A percentile compares a stretch with the other conserved stretches of the same genome.
Evolutionary conservation across 2,113 vertebrate genomes (phyloP).

Genomic region (Cyprichromis sp.): DNA sequence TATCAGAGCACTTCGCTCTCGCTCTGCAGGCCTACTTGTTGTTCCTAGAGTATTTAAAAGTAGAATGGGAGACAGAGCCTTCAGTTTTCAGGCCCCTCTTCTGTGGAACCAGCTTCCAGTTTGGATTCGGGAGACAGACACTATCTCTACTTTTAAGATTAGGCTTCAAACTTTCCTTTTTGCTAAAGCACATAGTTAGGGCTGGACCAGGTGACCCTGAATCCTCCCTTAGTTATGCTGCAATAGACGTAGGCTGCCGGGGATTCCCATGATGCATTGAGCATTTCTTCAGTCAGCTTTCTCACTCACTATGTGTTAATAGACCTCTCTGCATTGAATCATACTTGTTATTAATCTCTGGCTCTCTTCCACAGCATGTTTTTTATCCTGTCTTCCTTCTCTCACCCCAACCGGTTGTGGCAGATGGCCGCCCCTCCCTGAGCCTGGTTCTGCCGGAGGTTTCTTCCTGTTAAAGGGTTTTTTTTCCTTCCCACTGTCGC

Average conservation of each 20-base stretch:
- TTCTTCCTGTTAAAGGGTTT: not conserved
- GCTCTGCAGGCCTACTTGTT: fast-evolving
- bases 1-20: fast-evolving
- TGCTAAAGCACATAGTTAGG: not conserved
- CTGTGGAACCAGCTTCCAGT: not conserved
- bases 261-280: not conserved
- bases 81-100: not conserved
- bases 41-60: not conserved
- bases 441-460: not conserved
- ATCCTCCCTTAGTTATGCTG: not conserved
- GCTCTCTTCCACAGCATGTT: fast-evolving
- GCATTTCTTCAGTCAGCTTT: not conserved
- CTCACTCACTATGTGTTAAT: not conserved
- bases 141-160: not conserved
- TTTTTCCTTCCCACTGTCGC: not conserved
- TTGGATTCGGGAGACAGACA: fast-evolving
- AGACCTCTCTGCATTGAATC: not conserved
- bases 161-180: not conserved
- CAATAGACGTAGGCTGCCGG: not conserved
- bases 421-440: not conserved
- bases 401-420: fast-evolving
- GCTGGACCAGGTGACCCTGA: not conserved
- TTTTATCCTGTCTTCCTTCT: not conserved
- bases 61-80: not conserved
- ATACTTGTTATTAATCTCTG: not conserved